phyloP scores from a whole-genome alignment of 1,140 invertebrate genomes.

The Solenopsis fugax region DNA sequence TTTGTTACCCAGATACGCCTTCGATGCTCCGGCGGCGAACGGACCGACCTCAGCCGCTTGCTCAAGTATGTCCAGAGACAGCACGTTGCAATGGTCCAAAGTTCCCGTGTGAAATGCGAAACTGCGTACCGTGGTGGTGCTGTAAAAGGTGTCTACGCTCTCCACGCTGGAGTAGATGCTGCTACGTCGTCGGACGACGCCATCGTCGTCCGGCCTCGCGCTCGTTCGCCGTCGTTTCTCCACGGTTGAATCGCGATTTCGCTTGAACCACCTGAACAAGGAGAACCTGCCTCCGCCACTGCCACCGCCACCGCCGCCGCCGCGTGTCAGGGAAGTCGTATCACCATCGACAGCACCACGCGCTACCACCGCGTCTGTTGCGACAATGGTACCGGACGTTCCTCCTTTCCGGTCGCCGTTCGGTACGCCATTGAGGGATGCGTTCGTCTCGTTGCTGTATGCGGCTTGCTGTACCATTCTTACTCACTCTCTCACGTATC shows the following conservation, averaged over 20 bases:
- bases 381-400: conserved; percentile 61
- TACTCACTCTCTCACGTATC: conserved; percentile 72
- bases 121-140: conserved; percentile 90
- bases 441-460: conserved; percentile 70
- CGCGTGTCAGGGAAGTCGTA: conserved; percentile 55
- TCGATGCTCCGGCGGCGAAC: conserved; percentile 87
- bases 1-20: conserved; percentile 76
- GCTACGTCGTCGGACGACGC: background rate
- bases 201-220: conserved; percentile 48
- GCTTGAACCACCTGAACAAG: conserved; percentile 84
- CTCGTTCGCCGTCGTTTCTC: conserved; percentile 68
- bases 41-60: conserved; percentile 86
- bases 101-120: conserved; percentile 89
- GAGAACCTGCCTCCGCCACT: conserved; percentile 77
- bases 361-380: conserved; percentile 72
- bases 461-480: conserved; percentile 81
- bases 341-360: conserved; percentile 43
- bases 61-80: conserved; percentile 76
- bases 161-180: conserved; percentile 85
- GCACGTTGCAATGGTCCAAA: conserved; percentile 69
- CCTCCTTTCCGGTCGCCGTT: conserved; percentile 65
- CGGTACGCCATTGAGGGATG: conserved; percentile 73
- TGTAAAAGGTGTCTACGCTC: conserved; percentile 88
- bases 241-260: conserved; percentile 65
- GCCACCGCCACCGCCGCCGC: background rate